Base-by-base conservation (phyloP, 1,140 invertebrate genomes). In the Apis florea region DNA sequence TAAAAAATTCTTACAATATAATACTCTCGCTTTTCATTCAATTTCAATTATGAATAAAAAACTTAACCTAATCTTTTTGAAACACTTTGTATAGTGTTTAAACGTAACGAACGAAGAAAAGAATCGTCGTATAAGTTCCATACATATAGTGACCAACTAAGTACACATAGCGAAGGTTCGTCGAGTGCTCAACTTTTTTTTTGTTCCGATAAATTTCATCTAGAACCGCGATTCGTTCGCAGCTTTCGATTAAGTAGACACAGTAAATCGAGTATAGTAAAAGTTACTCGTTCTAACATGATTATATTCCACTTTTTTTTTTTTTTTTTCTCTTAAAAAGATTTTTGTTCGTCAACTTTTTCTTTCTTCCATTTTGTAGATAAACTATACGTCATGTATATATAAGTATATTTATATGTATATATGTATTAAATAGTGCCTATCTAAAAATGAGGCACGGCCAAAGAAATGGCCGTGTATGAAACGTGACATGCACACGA, bases 391-490 rank as follows among this genome's bases (percentile, higher is more conserved):
- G 31, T 75, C 68, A 12, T 64, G 51, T 61, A 51, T 51, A n/a
- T 79, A 26, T 67, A 58, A 56, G 19, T 63, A 47, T 68, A 59
- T 49, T 8, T 71, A 66, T 69, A 69, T 76, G 26, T 71, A 81
- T 71, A 58, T 81, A 63, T 67, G 70, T 84, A 82, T 88, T 83
- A 79, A 82, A 86, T 86, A 90, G 85, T 90, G 71, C 84, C 85
- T 90, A 89, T 85, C 85, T 90, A 81, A 75, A 90, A 69, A 87
- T 88, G 85, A 85, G 80, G 74, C 83, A 87, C 79, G 72, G 84
- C 73, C 82, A 70, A 69, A 85, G 74, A 21, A 74, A 53, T 47
- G 31, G 54, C 86, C 79, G 84, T 72, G 83, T 85, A 75, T 51
- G 72, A 81, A 88, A 89, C 64, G 82, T 88, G 81, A 86, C 90